phyloP scores from a whole-genome alignment of 2,888 invertebrate genomes.

The Elegia similella region DNA sequence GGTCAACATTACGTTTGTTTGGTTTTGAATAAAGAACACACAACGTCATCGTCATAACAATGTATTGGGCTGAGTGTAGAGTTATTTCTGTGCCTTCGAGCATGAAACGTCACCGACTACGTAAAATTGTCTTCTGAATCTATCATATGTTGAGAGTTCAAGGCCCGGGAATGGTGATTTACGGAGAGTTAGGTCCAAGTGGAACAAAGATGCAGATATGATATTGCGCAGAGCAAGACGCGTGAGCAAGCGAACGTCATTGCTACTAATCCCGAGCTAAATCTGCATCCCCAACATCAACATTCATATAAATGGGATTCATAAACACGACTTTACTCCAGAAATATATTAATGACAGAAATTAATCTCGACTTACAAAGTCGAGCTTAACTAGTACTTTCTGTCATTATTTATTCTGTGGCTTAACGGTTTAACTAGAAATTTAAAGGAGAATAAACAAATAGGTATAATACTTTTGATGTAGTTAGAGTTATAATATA shows the following conservation, averaged over 20 bases:
- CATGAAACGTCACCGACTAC: slow-evolving; percentile 5
- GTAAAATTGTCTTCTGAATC: slow-evolving; percentile 6
- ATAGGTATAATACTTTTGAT: no score
- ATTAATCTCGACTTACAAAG: slow-evolving; percentile 9
- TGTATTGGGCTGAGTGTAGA: slow-evolving; percentile 4
- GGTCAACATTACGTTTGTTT: slow-evolving; percentile 48
- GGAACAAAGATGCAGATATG: slow-evolving; percentile 17
- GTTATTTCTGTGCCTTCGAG: slow-evolving; percentile 13
- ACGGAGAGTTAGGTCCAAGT: not conserved
- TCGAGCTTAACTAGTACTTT: no score
- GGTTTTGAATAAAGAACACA: slow-evolving; percentile 18
- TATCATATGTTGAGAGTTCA: not conserved
- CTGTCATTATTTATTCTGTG: no score
- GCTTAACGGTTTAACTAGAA: no score
- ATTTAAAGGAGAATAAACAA: no score
- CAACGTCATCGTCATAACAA: slow-evolving; percentile 11
- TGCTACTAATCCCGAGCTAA: slow-evolving; percentile 43
- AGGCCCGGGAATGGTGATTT: slow-evolving; percentile 1
- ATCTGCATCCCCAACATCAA: slow-evolving; percentile 37
- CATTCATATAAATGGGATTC: slow-evolving; percentile 30
- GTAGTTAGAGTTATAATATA: no score
- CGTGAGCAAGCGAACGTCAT: slow-evolving; percentile 36
- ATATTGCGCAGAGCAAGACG: slow-evolving; percentile 22
- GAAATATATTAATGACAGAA: slow-evolving; percentile 21
- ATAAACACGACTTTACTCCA: slow-evolving; percentile 32